Conservation (phyloP, 2,888 invertebrate genomes). For the Agriotes lineatus region DNA sequence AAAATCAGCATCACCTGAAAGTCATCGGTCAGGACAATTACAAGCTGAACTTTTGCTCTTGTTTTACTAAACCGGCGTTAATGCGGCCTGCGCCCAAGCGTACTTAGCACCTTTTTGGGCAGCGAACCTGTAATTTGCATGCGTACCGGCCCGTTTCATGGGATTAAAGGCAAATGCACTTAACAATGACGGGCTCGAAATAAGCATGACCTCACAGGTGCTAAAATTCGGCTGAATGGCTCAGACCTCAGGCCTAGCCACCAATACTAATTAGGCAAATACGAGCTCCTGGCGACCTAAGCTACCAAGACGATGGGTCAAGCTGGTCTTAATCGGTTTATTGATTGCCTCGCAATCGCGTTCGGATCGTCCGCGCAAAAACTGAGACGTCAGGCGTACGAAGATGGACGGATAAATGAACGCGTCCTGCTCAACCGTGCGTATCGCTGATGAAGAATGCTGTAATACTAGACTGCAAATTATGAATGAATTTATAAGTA, state of each 20-base stretch:
- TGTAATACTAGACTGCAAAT: slow-evolving; percentile 45
- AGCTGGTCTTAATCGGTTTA: too few species aligned
- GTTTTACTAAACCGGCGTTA: not conserved
- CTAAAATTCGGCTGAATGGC: slow-evolving; percentile 7
- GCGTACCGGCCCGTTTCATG: not conserved
- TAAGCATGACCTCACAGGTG: slow-evolving; percentile 13
- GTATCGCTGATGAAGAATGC: slow-evolving; percentile 46
- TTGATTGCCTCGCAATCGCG: too few species aligned
- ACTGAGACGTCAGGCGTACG: too few species aligned
- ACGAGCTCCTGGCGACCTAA: too few species aligned
- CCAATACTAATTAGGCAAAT: too few species aligned
- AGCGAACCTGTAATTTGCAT: not conserved
- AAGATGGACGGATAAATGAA: slow-evolving; percentile 48
- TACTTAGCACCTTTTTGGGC: slow-evolving; percentile 13
- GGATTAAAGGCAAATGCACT: slow-evolving; percentile 1
- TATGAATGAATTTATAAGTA: slow-evolving; percentile 50
- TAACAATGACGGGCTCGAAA: not conserved
- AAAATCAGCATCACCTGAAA: not conserved
- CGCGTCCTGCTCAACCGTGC: slow-evolving; percentile 33
- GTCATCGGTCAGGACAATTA: not conserved
- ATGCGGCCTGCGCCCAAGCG: not conserved
- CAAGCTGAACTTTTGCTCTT: not conserved
- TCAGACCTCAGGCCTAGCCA: too few species aligned
- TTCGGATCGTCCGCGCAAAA: too few species aligned
- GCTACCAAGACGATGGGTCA: too few species aligned